Base-by-base conservation (phyloP, 2,797 vertebrate species). In the Decapterus maruadsi region DNA sequence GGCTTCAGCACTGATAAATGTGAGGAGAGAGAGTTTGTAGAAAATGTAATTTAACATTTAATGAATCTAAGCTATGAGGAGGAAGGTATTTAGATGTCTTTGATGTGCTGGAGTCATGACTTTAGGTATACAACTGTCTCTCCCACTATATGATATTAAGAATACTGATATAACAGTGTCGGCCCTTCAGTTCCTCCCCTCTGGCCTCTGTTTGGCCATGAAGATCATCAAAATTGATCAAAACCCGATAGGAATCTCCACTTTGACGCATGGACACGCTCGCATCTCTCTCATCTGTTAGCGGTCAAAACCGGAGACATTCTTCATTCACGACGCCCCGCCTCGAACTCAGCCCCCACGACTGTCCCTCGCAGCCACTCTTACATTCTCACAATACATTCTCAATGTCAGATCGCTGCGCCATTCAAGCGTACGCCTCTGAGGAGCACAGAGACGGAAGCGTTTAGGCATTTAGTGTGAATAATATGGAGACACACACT, bases 381-480 rank as follows among this genome's bases (percentile, higher is more conserved):
- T 78, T 62, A 59, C 57, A 71, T 36, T 63, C 72, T 82, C 79
- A 80, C 84, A 80, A 85, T 71, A 78, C 75, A 67, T 88, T 83
- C 84, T 87, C 89, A 65, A 80, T 90, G 87, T 91, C 86, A 89
- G 78, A 83, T 51, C 60, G 10, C 73, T 53, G 75, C 26, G 6
- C 56, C 63, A 71, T 50, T 84, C 80, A 74, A 66, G 57, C 72
- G 19, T 9, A 20, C 43, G 69, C 61, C 72, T 84, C 82, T 83
- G 83, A 87, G 84, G 85, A 82, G 81, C 81, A 55, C 64, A 76
- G 63, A 77, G 75, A 82, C 48, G 31, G 68, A 77, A 75, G 74
- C 74, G 42, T 86, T 87, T 87, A 85, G 67, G 86, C 81, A 85
- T 88, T 87, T 84, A 83, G 77, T 86, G 85, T 89, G 90, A 87